Conservation (phyloP, 2,888 invertebrate species). For the Pedicia rivosa region DNA sequence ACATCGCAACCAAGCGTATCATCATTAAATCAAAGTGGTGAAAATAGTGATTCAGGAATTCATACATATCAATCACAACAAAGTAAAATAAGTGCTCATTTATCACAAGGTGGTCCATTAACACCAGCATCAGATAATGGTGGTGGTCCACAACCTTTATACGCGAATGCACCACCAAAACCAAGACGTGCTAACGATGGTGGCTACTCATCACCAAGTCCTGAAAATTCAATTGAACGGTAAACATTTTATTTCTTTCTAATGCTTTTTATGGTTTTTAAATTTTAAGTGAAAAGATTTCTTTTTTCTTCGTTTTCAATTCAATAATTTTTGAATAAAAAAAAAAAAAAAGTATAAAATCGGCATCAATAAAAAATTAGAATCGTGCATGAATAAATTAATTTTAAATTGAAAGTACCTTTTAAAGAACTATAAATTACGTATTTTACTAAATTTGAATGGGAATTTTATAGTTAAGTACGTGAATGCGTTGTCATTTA, state of each 20-base stretch:
- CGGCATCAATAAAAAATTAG: too few species aligned
- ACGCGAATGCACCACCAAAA: constrained; percentile 82
- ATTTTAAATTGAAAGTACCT: too few species aligned
- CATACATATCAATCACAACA: constrained; percentile 30
- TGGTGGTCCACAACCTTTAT: constrained; percentile 46
- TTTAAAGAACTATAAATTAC: too few species aligned
- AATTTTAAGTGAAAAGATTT: background rate
- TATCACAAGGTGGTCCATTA: constrained; percentile 19
- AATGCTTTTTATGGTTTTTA: constrained; percentile 1
- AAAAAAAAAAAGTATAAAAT: too few species aligned
- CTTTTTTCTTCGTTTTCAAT: constrained; percentile 7
- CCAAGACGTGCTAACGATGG: constrained; percentile 63
- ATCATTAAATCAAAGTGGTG: constrained; percentile 30
- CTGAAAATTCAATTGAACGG: constrained; percentile 39
- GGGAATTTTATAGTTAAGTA: too few species aligned
- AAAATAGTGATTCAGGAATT: constrained; percentile 30
- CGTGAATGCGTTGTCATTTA: too few species aligned
- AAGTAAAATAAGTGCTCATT: constrained; percentile 21
- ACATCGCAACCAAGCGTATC: constrained; percentile 27
- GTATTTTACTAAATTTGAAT: too few species aligned
- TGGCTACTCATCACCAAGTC: constrained; percentile 58
- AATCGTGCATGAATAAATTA: too few species aligned
- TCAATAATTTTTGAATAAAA: constrained; percentile 5
- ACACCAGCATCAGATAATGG: constrained; percentile 22
- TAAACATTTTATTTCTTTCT: constrained; percentile 5